Base-by-base conservation (phyloP, 2,888 invertebrate genomes). In the Drosophila setosimentum region DNA sequence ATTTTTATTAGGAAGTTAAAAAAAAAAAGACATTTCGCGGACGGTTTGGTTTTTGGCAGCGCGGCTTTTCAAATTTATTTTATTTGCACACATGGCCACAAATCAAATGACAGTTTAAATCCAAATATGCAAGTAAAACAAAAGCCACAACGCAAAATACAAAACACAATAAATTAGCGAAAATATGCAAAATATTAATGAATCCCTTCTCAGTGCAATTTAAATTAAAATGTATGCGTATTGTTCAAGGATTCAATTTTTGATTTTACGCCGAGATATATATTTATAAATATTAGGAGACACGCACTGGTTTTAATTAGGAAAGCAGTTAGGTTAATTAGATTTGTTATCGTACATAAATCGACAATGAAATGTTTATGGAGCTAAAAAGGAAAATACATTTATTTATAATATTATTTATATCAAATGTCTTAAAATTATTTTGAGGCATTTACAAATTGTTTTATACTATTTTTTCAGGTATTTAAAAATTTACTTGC, bases 161-260 rank as follows among this genome's bases (percentile, higher is more conserved):
- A 70, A 66, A 59, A 48, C 55, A 42, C 59, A 53, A 62, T 73
- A 77, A 81, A 81, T 74, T 73, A 63, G 65, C 71, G 49, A 54
- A 78, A 82, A 65, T 68, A 59, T 61, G 68, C 42, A 50, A 71
- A 74, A 77, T 73, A 77, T 73, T 83, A 77, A 77, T 81, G 54
- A 70, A 69, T 60, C 51, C 7, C 24, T 18, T 18, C 16, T 24
- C 59, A 50, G 65, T 63, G 63, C 32, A 65, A 76, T 64, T 82
- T 88, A 55, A 78, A 82, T 85, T 85, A 53, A 65, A 76, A 82
- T 61, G 21, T 50, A 42, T 61, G 29, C 27, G 13, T 29, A 66
- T 68, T 57, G 37, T 51, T 33, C 27, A 55, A n/a, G n/a, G 35
- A 50, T 45, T 51, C 54, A 57, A 68, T 79, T 69, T 65, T 64